Base-by-base conservation (phyloP, 2,113 vertebrate genomes). In the Mesoclemmys tuberculata region DNA sequence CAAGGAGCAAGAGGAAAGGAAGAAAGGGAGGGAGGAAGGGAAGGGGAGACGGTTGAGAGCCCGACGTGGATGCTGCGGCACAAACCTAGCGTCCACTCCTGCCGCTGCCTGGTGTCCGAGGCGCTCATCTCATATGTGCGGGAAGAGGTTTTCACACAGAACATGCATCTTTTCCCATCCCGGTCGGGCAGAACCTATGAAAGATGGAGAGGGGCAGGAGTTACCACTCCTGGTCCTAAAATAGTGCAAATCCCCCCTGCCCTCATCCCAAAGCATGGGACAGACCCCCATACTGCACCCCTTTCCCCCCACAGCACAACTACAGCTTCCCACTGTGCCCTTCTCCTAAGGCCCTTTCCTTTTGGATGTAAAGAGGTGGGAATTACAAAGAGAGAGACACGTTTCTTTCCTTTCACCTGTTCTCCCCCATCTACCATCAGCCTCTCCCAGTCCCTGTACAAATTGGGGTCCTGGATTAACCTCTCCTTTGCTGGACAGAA, bases 91-190 rank as follows among this genome's bases (percentile, higher is more conserved):
- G 98, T 99, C 99, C 99, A 99, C 93, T 99, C 99, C 96, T 99
- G 99, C 90, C 99, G 98, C 96, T 99, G 99, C 95, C 99, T 99
- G 55, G 99, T 99, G 98, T 99, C 99, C 0, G 99, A 99, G 74
- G 99, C 99, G 2, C 99, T 99, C 99, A 99, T 99, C 98, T 99
- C 99, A 6, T 99, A 99, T 0, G 99, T 99, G 96, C 99, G 99
- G 82, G 98, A 98, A 2, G 98, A 94, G 0, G 99, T 99, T 97
- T 99, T 99, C 90, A 99, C 98, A 5, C 99, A 99, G 98, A 99
- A 99, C 99, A 99, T 99, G 97, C 99, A 99, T 49, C 99, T 99
- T 96, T 99, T 99, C 75, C 99, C 99, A 29, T 99, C 99, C 31
- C 98, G 98, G 94, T 99, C 99, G 0, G 99, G 98, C 88, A 99